Evolutionary conservation across 2,797 vertebrate species (phyloP), one percentile per base, ranked within the genome.

Genomic region (Martes flavigula): DNA sequence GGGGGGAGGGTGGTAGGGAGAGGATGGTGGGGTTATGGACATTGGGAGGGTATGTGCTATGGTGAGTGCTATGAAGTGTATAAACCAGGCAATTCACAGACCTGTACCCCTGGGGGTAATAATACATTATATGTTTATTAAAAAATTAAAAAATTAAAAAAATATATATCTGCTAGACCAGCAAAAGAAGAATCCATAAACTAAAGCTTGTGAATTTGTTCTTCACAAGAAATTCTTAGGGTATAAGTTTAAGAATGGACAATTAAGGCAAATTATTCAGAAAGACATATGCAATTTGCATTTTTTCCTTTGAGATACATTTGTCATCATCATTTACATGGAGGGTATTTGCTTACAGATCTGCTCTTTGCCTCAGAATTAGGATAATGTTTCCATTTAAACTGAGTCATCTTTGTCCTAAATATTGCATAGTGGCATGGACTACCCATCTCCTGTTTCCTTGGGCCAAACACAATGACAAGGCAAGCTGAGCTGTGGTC

Each of bases 341-440:
- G 88, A 92, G 21, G 8, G 12, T 21, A 70, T 96, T 94, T 82
- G 46, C 58, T 95, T 87, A 46, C 83, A 87, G 21, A 94, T 35
- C 93, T 97, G 64, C 30, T 70, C 94, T 96, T 93, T 62, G 25
- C 83, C 84, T 94, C 84, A 86, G 87, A 82, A 88, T 2, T 30
- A 86, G 93, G 89, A 90, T 83, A 91, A 95, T 72, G 58, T 85
- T 95, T 95, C 82, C 64, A 64, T 85, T 98, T 96, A 58, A 83
- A 83, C 90, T 84, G 90, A 97, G 46, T 91, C 93, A 84, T 89
- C 30, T 70, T 96, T 77, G 85, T 92, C 82, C 88, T 97, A 92
- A 94, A 97, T 95, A 95, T 72, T 96, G 85, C 90, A 58, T 40
- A 88, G 93, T 90, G 81, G 27, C 73, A 51, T 30, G 12, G 21